Percentiles rank a stretch among this genome's conserved stretches.
Conservation (phyloP, 2,888 invertebrate species). For the Luperina testacea region DNA sequence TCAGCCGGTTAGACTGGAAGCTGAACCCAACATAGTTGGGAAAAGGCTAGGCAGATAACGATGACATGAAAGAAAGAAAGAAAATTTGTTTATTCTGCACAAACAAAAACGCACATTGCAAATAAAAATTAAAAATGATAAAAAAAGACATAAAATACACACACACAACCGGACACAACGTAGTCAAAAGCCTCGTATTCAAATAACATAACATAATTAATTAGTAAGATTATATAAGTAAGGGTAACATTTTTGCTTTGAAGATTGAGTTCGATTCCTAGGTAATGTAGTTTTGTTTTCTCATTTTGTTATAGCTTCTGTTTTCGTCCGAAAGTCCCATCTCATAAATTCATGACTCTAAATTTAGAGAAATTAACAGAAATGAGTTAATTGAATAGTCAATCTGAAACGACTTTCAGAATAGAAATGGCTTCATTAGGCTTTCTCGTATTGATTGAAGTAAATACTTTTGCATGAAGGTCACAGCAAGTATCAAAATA, state of each 20-base stretch:
- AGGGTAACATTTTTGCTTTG: background rate
- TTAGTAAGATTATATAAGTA: background rate
- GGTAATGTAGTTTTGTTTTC: background rate
- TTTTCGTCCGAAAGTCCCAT: background rate
- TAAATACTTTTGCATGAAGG: background rate
- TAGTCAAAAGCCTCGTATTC: too few species aligned
- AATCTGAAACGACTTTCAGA: background rate
- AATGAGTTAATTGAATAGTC: slow-evolving; percentile 15
- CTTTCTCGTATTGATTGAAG: background rate
- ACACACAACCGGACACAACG: too few species aligned
- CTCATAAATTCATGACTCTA: background rate
- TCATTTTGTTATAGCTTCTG: background rate
- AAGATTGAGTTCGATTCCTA: background rate
- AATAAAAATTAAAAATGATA: too few species aligned
- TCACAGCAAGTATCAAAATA: background rate
- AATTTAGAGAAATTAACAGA: background rate
- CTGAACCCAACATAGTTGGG: too few species aligned
- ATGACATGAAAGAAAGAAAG: too few species aligned
- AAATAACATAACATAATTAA: background rate
- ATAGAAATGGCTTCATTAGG: background rate
- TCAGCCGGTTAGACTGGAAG: too few species aligned
- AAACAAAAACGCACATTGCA: too few species aligned
- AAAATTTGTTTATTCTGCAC: too few species aligned
- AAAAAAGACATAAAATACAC: too few species aligned
- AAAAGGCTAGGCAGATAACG: too few species aligned